Conservation (phyloP, 1,140 invertebrate genomes). For the Dinothrombium tinctorium region DNA sequence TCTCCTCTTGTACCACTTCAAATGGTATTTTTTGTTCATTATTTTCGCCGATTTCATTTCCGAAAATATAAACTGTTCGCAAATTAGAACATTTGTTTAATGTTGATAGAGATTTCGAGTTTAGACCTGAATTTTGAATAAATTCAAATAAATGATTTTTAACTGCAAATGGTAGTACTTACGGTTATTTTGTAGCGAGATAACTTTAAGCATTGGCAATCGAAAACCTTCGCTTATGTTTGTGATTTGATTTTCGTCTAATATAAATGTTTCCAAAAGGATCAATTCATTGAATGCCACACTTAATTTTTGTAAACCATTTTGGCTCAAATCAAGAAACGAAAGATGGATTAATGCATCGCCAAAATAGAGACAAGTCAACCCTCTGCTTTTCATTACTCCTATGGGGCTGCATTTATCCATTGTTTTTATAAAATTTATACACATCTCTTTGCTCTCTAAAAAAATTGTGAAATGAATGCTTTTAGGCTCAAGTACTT, state of each 20-base stretch:
- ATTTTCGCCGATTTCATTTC: not conserved
- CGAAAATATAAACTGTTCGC: not conserved
- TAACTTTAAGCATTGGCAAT: constrained; percentile 15
- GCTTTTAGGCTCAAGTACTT: no score
- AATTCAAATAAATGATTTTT: not conserved
- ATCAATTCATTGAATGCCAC: constrained; percentile 16
- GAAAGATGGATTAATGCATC: constrained; percentile 18
- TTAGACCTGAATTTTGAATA: not conserved
- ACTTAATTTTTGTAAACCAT: constrained; percentile 16
- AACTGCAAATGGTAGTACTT: constrained; percentile 6
- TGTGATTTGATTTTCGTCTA: constrained; percentile 19
- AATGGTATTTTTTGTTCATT: not conserved
- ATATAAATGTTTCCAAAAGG: constrained; percentile 15
- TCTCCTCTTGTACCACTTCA: no score
- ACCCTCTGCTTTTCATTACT: constrained; percentile 13
- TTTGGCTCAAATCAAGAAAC: constrained; percentile 19
- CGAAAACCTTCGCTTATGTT: constrained; percentile 16
- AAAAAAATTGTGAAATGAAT: no score
- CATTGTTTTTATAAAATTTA: no score
- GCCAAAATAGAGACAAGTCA: constrained; percentile 19
- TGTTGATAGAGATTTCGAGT: not conserved
- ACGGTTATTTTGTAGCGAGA: constrained; percentile 20
- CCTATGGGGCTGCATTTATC: no score
- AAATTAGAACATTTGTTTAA: constrained; percentile 2
- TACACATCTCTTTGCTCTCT: constrained; percentile 23